Conservation (phyloP, 2,113 vertebrate species). For the Sphaerodactylus townsendi region DNA sequence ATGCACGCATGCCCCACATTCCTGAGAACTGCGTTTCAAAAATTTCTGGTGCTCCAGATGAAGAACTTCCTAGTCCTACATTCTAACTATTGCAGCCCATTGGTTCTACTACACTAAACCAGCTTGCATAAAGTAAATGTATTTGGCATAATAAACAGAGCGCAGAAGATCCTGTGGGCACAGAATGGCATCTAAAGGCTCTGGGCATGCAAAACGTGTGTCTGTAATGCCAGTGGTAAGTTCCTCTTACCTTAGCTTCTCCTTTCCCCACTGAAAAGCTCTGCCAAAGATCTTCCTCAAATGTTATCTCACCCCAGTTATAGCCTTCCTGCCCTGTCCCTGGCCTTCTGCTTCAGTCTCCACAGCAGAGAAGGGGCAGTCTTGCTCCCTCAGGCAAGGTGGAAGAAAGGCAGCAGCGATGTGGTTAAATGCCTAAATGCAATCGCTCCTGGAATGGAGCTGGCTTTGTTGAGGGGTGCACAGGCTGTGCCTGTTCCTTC, state of each 20-base stretch:
- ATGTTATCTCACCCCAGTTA: not conserved
- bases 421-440: constrained; percentile 61
- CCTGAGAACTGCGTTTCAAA: too few relatives aligned
- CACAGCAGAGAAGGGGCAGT: not conserved
- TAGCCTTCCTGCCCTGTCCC: not conserved
- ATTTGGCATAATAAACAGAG: not conserved
- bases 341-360: not conserved
- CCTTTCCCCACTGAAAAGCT: not conserved
- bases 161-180: too few relatives aligned
- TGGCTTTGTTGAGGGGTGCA: constrained; percentile 54
- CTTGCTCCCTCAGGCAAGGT: not conserved
- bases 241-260: too few relatives aligned
- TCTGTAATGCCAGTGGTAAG: not conserved
- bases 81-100: too few relatives aligned
- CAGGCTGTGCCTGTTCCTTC: constrained; percentile 61
- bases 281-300: not conserved
- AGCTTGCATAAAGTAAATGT: not conserved
- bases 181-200: too few relatives aligned
- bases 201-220: too few relatives aligned
- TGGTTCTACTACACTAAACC: not conserved
- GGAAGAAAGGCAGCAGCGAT: not conserved
- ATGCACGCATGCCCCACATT: too few relatives aligned
- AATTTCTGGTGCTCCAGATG: too few relatives aligned
- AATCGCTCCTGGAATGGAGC: constrained; percentile 52
- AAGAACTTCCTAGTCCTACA: too few relatives aligned